Percentiles rank a stretch among this genome's conserved stretches.
Conservation (phyloP, 1,140 invertebrate species). For the Neuroterus valhalla region DNA sequence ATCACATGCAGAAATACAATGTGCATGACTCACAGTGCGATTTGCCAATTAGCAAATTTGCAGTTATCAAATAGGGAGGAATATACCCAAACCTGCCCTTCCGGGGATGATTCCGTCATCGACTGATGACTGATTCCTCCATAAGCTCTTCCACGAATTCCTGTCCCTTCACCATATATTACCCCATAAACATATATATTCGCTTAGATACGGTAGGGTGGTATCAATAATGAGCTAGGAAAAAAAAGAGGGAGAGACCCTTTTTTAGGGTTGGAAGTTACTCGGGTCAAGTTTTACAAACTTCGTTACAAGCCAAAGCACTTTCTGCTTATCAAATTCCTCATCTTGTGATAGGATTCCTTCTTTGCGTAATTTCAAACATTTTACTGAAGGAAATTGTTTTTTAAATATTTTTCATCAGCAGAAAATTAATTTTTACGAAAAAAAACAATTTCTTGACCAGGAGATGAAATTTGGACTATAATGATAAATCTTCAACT, state of each 20-base stretch:
- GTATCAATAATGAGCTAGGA: constrained; percentile 6
- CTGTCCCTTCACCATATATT: constrained; percentile 31
- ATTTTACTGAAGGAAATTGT: background rate
- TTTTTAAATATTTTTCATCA: background rate
- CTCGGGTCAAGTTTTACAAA: constrained; percentile 21
- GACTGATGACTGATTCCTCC: constrained; percentile 45
- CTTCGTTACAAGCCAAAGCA: constrained; percentile 3
- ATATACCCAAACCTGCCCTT: constrained; percentile 47
- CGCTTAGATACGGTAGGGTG: constrained; percentile 9
- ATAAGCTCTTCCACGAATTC: constrained; percentile 53
- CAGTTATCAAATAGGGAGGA: constrained; percentile 64
- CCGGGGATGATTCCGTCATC: constrained; percentile 28
- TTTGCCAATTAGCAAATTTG: constrained; percentile 68
- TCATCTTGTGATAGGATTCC: background rate
- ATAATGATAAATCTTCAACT: too few species aligned
- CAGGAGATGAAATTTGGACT: too few species aligned
- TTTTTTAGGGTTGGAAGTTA: constrained; percentile 12
- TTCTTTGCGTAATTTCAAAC: background rate
- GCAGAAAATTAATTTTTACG: background rate
- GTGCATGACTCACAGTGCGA: constrained; percentile 59
- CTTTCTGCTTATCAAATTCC: background rate
- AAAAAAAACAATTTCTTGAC: too few species aligned
- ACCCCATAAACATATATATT: constrained; percentile 4
- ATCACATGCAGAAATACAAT: constrained; percentile 22
- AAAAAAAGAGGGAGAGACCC: constrained; percentile 6